These are phyloP conservation scores for Habropoda laboriosa DNA, from an alignment of 1,140 invertebrate genomes.

Conservation along the genomic window DNA sequence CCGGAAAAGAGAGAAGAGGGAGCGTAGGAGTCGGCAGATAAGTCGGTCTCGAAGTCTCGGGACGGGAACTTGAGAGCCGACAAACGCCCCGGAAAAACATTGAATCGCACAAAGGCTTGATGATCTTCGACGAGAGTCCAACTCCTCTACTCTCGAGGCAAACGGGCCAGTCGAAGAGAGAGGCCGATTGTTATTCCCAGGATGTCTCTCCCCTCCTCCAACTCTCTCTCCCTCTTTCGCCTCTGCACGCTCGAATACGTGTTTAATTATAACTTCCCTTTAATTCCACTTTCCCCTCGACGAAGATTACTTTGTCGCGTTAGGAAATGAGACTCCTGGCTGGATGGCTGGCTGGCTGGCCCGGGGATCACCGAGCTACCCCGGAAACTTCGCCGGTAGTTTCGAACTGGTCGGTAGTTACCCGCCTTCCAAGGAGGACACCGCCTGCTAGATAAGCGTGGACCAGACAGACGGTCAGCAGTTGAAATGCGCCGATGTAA, in stretches of 20 bases:
- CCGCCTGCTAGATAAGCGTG: background rate
- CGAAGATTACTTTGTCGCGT: conserved; percentile 47
- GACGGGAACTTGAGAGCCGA: conserved; percentile 48
- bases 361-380: background rate
- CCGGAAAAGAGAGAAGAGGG: conserved; percentile 46
- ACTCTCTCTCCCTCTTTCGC: background rate
- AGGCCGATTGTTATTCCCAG: conserved; percentile 35
- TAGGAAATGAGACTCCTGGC: conserved; percentile 27
- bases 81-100: conserved; percentile 61
- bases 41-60: conserved; percentile 31
- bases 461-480: background rate
- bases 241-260: conserved; percentile 32
- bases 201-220: too few species aligned
- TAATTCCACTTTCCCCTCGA: conserved; percentile 24
- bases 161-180: background rate
- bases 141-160: background rate
- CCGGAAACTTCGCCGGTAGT: conserved; percentile 9
- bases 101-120: conserved; percentile 56
- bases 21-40: conserved; percentile 41
- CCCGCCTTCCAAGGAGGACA: background rate
- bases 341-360: too few species aligned
- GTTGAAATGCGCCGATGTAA: background rate
- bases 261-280: conserved; percentile 51
- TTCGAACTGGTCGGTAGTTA: conserved; percentile 15
- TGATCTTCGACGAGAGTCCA: conserved; percentile 39